phyloP scores from a whole-genome alignment of 2,797 vertebrate genomes.

The Sebastes flavidus region DNA sequence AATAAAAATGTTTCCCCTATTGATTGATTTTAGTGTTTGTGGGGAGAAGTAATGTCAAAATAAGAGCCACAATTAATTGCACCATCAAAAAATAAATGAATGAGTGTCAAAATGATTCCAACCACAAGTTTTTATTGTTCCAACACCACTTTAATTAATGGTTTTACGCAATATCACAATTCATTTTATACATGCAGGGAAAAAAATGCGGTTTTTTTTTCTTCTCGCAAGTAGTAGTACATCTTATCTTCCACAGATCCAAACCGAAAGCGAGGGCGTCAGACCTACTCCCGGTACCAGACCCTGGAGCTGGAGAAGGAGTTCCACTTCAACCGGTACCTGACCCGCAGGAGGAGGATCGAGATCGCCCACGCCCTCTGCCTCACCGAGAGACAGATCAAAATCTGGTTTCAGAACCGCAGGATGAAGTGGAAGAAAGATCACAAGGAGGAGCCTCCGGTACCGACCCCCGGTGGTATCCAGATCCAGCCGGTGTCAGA shows the following conservation, averaged over 20 bases:
- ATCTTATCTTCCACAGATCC: constrained; percentile 79
- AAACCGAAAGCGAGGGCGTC: constrained; percentile 88
- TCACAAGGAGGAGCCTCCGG: constrained; percentile 80
- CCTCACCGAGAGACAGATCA: constrained; percentile 95
- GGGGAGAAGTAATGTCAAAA: constrained; percentile 6
- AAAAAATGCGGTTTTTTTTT: not conserved
- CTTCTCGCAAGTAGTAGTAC: not conserved
- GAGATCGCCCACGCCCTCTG: constrained; percentile 94
- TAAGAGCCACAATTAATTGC: constrained; percentile 24
- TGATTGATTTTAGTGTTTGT: not conserved
- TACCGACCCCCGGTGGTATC: constrained; percentile 17
- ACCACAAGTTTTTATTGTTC: constrained; percentile 30
- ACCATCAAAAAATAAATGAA: constrained; percentile 30
- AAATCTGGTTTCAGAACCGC: constrained; percentile 94
- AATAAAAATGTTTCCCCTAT: not conserved
- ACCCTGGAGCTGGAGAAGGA: constrained; percentile 97
- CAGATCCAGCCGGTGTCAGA: not conserved
- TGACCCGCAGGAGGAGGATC: constrained; percentile 93
- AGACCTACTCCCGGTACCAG: constrained; percentile 95
- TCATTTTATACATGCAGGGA: not conserved
- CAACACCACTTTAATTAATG: not conserved
- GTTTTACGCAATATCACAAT: not conserved
- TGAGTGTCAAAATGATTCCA: not conserved
- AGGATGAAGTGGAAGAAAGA: constrained; percentile 96
- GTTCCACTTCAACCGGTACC: constrained; percentile 96